Percentiles rank a stretch among this genome's conserved stretches.
Evolutionary conservation across 37 sponge, comb jelly and placozoan genomes (phyloP).

Genomic region (Chondrilla cf. caribensis): DNA sequence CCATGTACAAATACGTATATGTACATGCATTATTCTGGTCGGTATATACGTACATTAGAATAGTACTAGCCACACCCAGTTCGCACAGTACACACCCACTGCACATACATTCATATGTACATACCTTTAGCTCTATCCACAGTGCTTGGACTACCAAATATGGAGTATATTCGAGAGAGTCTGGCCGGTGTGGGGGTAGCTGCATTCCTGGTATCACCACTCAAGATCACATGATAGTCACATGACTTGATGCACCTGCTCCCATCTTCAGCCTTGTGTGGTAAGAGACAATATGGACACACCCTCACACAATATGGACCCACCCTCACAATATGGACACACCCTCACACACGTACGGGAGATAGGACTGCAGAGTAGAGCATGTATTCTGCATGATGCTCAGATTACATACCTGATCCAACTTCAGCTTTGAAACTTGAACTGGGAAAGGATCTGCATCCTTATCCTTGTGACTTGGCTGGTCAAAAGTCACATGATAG

Average conservation of each 20-base stretch:
- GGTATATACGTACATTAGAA: too few species aligned
- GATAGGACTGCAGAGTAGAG: background rate
- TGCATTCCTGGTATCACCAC: background rate
- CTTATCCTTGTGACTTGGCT: background rate
- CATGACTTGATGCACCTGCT: background rate
- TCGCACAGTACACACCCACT: background rate
- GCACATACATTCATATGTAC: background rate
- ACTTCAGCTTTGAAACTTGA: background rate
- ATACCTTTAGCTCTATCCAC: slow-evolving; percentile 3
- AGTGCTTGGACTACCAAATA: slow-evolving; percentile 9
- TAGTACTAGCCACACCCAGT: too few species aligned
- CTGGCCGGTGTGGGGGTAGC: background rate
- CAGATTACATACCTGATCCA: background rate
- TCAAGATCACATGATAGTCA: slow-evolving; percentile 23
- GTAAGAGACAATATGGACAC: too few species aligned
- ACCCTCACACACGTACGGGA: too few species aligned
- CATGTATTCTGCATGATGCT: background rate
- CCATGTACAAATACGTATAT: too few species aligned
- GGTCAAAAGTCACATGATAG: slow-evolving; percentile 29
- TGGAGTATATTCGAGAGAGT: slow-evolving; percentile 12
- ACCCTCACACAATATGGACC: too few species aligned
- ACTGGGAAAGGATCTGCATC: background rate
- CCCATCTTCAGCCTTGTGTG: background rate
- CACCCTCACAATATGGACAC: too few species aligned
- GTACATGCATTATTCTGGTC: too few species aligned